Base-by-base conservation (phyloP, 2,113 vertebrate species). In the Callipepla squamata region DNA sequence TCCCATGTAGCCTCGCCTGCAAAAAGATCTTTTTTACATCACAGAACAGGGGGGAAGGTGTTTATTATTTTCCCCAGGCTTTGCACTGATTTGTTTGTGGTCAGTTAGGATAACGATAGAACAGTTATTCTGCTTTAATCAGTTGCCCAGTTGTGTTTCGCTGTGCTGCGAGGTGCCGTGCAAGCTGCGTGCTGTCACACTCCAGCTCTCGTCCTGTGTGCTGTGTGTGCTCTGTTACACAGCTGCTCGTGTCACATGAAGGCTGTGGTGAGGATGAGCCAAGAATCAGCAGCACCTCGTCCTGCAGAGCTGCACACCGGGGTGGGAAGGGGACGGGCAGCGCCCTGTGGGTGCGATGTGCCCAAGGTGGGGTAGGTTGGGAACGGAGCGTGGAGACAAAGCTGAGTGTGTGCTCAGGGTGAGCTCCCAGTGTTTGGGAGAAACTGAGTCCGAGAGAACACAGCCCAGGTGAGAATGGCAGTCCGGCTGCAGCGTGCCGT, bases 301-400 rank as follows among this genome's bases (percentile, higher is more conserved):
- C n/a, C 65, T 26, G 2, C 44, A 18, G 77, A 44, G 66, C 20
- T 89, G 85, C 53, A 69, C 87, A 32, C 36, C 22, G 40, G 47
- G 25, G 3, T 72, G 51, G 44, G 59, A 62, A 42, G 32, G 32
- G 40, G 45, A 47, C 51, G 61, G 10, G 73, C 59, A 87, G 42
- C 1, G 1, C 65, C 38, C 36, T 2, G 17, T 19, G 55, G 53
- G 40, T 72, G 4, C 38, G 69, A 72, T 1, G 1, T 44, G 22
- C 51, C 51, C 14, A 26, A 28, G 58, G 44, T 53, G 20, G 36
- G n/a, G 68, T 50, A n/a, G 38, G 40, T 65, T 47, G 89, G 48
- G 74, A 84, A 20, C 0, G 0, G n/a, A 66, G 61, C 0, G 0
- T 11, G 44, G 44, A 44, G 44, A 44, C 44, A 44, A 17, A 44